A percentile compares a stretch with the other conserved stretches of the same genome.
These are phyloP conservation scores for Lanistes nyassanus DNA, from an alignment of 1,140 invertebrate genomes.

Conservation along the genomic window DNA sequence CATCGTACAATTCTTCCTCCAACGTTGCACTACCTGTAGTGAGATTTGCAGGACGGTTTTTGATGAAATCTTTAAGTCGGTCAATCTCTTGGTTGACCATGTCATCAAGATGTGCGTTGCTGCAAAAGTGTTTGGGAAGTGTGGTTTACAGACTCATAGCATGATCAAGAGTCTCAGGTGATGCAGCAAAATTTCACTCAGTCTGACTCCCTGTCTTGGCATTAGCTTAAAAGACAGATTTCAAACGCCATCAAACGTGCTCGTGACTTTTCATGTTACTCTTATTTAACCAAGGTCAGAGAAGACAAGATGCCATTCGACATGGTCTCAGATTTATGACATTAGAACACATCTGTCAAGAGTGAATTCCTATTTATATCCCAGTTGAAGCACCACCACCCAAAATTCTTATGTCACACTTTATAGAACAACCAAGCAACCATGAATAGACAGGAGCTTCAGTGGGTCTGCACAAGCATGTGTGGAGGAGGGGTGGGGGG, in stretches of 20 bases:
- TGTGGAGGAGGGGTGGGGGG: slow-evolving; percentile 2
- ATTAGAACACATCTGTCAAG: too few relatives aligned
- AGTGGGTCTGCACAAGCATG: not conserved
- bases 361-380: too few relatives aligned
- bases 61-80: slow-evolving; percentile 57
- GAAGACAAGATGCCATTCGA: too few relatives aligned
- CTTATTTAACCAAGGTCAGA: too few relatives aligned
- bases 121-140: slow-evolving; percentile 29
- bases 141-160: not conserved
- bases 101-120: slow-evolving; percentile 56
- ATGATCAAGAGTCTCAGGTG: not conserved
- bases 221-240: too few relatives aligned
- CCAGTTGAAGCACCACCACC: not conserved
- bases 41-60: slow-evolving; percentile 41
- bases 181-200: not conserved
- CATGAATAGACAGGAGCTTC: not conserved
- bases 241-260: too few relatives aligned
- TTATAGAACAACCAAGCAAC: too few relatives aligned
- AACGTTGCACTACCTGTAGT: slow-evolving; percentile 51
- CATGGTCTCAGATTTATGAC: too few relatives aligned
- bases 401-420: too few relatives aligned
- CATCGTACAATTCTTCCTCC: slow-evolving; percentile 62
- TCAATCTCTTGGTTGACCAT: slow-evolving; percentile 58
- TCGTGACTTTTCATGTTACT: too few relatives aligned
- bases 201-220: too few relatives aligned